Base-by-base conservation (phyloP, 2,888 invertebrate species). In the Cheilosia vernalis region DNA sequence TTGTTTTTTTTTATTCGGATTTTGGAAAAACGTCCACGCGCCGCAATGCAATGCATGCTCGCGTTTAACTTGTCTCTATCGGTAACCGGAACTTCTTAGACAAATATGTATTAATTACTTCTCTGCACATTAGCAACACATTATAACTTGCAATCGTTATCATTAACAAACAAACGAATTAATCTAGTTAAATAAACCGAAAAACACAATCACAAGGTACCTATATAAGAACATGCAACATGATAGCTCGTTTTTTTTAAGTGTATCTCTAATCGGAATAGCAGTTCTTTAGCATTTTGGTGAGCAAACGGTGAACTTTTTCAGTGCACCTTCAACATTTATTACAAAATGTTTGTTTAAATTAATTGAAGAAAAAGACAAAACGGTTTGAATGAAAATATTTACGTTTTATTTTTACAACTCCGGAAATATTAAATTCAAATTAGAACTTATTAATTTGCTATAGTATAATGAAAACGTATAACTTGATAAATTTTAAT, bases 51-150 rank as follows among this genome's bases (percentile, higher is more conserved):
- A 2, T 24, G 24, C 24, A 24, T 37, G 0, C 37, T 17, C 19
- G 17, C 0, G 15, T 30, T 30, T 7, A 15, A 42, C 30, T 30
- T 40, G 9, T 9, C 51, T 42, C 30, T 42, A 66, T 58, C 37
- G 37, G 60, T 30, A 13, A 76, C 58, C 56, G 61, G 78, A 83
- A 78, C 78, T 69, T 40, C 27, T 17, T 55, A 19, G 19, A 67
- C 51, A 82, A 82, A 82, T 76, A 67, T 24, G 24, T 24, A 24
- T 37, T 63, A 61, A 78, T 72, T 61, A 72, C 21, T 49, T 72
- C 63, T 64, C 37, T 17, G 64, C n/a, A 49, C 42, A 55, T 55
- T 72, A 30, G 51, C 42, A 13, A 51, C 42, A 3, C 9, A 42
- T 33, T 49, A 21, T 40, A 56, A 42, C 40, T 49, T 30, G 21